A percentile compares a stretch with the other conserved stretches of the same genome.
These are phyloP conservation scores for Arctia plantaginis DNA, from an alignment of 2,888 invertebrate species.

Conservation along the genomic window DNA sequence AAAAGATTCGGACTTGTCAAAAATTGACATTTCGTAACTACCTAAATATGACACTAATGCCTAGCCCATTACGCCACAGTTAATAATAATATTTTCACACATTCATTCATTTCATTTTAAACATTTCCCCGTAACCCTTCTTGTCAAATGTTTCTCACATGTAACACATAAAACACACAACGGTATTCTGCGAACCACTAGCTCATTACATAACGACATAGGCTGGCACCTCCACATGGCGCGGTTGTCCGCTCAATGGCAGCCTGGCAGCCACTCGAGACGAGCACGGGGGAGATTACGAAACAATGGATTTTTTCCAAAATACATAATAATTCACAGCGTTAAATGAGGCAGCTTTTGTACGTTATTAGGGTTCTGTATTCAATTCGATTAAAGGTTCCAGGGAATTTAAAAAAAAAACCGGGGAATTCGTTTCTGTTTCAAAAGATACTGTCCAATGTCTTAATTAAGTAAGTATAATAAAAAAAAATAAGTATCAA, in stretches of 20 bases:
- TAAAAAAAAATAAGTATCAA: background rate
- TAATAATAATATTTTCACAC: too few relatives aligned
- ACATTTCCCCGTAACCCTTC: background rate
- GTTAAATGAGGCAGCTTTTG: constrained; percentile 80
- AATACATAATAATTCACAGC: constrained; percentile 85
- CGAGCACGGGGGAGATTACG: constrained; percentile 81
- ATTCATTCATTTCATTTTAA: too few relatives aligned
- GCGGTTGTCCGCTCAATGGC: constrained; percentile 63
- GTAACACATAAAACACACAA: constrained; percentile 29
- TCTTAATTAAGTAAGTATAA: background rate
- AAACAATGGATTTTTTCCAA: constrained; percentile 84
- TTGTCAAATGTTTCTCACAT: constrained; percentile 8
- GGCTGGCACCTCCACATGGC: constrained; percentile 74
- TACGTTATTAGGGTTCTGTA: constrained; percentile 73
- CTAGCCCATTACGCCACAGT: background rate
- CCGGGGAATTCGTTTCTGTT: background rate
- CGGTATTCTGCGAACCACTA: constrained; percentile 42
- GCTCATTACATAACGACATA: constrained; percentile 74
- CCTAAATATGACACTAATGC: background rate
- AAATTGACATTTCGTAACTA: too few relatives aligned
- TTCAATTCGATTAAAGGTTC: background rate
- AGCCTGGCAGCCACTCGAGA: constrained; percentile 61
- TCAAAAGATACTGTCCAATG: background rate
- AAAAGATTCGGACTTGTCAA: too few relatives aligned
- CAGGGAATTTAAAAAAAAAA: background rate